Percentiles rank a stretch among this genome's conserved stretches.
These are phyloP conservation scores for Volucella zonaria DNA, from an alignment of 2,888 invertebrate species.

Conservation along the genomic window DNA sequence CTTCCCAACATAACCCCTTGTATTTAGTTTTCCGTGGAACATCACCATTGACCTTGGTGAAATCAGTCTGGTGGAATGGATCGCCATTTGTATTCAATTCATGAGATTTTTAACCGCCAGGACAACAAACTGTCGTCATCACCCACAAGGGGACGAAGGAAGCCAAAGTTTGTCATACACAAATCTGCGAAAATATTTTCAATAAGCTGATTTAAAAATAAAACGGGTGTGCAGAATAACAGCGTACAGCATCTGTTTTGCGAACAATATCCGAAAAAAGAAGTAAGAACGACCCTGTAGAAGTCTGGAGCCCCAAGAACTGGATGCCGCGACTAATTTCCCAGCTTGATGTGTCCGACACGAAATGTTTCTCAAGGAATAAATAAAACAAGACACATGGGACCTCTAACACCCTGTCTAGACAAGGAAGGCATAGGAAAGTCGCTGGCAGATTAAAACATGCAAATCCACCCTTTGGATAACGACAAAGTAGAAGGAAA, in stretches of 20 bases:
- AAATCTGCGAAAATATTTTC: not conserved
- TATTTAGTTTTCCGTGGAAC: no score
- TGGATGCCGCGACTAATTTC: not conserved
- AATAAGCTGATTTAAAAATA: not conserved
- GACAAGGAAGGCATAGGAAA: not conserved
- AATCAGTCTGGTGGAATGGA: no score
- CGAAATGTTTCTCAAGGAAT: not conserved
- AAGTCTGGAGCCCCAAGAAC: not conserved
- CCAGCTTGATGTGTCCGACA: not conserved
- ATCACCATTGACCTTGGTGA: no score
- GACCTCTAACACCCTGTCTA: not conserved
- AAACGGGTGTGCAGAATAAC: not conserved
- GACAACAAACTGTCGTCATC: no score
- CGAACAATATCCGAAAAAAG: not conserved
- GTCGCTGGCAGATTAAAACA: not conserved
- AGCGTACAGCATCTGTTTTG: not conserved
- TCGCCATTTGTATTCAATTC: no score
- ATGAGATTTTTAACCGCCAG: no score
- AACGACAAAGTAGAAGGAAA: not conserved
- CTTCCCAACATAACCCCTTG: no score
- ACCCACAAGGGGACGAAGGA: not conserved
- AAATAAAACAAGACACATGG: not conserved
- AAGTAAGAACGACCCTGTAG: not conserved
- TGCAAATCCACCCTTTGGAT: not conserved
- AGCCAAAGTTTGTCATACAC: not conserved